Percentiles rank a stretch among this genome's conserved stretches.
Conservation (phyloP, 30 jellyfish, hydroid and myxozoan genomes). For the Haliclystus octoradiatus region DNA sequence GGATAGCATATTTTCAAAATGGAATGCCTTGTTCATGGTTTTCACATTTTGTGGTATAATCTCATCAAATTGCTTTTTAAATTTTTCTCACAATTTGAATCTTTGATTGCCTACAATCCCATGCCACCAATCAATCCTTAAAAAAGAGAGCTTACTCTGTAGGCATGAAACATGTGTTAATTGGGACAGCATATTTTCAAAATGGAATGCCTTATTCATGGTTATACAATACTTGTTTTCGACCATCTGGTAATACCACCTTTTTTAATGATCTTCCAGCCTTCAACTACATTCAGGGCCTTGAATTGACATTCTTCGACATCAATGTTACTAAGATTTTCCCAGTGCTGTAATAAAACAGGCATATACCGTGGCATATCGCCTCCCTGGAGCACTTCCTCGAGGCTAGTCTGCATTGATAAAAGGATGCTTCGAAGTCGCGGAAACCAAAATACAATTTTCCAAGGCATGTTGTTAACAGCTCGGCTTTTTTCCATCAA, state of each 20-base stretch:
- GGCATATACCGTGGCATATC: too few species aligned
- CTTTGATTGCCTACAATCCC: conserved; percentile 3
- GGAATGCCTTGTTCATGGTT: not conserved
- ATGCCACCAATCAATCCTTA: not conserved
- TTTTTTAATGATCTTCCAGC: too few species aligned
- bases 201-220: conserved; percentile 1
- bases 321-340: too few species aligned
- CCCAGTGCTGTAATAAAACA: too few species aligned
- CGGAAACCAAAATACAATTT: conserved; percentile 10
- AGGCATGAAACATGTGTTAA: not conserved
- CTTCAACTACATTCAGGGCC: too few species aligned
- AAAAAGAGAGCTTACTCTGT: not conserved
- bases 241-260: too few species aligned
- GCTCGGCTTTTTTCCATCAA: conserved; percentile 11
- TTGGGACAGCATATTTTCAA: not conserved
- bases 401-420: too few species aligned
- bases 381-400: not conserved
- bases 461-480: conserved; percentile 4
- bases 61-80: not conserved
- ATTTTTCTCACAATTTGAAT: not conserved
- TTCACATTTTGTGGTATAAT: not conserved
- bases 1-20: conserved; percentile 1
- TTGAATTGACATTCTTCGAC: too few species aligned
- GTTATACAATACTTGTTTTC: too few species aligned
- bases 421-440: too few species aligned